Conservation (phyloP, 2,797 vertebrate genomes). For the Tapirus indicus region DNA sequence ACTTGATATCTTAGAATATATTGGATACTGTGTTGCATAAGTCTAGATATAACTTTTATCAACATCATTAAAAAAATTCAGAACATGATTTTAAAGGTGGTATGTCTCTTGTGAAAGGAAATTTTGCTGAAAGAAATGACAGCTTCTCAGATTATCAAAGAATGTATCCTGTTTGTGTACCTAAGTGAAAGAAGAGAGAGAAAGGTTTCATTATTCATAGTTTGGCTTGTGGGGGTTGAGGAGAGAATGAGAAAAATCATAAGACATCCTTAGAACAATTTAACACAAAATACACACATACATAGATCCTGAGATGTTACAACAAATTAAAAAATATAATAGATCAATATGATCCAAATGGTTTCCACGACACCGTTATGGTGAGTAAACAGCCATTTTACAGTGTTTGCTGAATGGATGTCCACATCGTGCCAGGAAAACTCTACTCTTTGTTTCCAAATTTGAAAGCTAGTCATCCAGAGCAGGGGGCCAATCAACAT, state of each 20-base stretch:
- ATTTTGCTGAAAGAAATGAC: conserved; percentile 40
- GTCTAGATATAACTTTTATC: conserved; percentile 33
- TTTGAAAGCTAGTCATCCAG: conserved; percentile 89
- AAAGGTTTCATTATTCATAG: conserved; percentile 55
- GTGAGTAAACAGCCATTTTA: conserved; percentile 35
- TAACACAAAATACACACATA: conserved; percentile 56
- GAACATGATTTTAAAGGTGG: conserved; percentile 58
- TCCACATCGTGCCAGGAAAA: background rate
- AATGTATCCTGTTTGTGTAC: background rate
- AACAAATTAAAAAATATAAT: conserved; percentile 68
- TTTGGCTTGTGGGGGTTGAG: background rate
- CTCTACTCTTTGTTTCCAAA: conserved; percentile 47
- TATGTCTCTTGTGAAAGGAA: conserved; percentile 4
- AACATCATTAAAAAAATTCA: conserved; percentile 6
- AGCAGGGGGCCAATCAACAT: conserved; percentile 97
- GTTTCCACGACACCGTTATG: conserved; percentile 63
- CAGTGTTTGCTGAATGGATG: background rate
- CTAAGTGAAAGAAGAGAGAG: conserved; percentile 50
- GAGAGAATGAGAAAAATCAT: conserved; percentile 44
- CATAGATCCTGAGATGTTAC: conserved; percentile 78
- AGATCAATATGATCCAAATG: conserved; percentile 89
- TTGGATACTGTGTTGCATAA: conserved; percentile 20
- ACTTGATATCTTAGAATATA: conserved; percentile 34
- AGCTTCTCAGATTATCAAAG: conserved; percentile 49
- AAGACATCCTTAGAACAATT: conserved; percentile 62